Evolutionary conservation across 2,888 invertebrate genomes (phyloP), one percentile per base, ranked within the genome.

Genomic region (Ormyrus nitidulus): DNA sequence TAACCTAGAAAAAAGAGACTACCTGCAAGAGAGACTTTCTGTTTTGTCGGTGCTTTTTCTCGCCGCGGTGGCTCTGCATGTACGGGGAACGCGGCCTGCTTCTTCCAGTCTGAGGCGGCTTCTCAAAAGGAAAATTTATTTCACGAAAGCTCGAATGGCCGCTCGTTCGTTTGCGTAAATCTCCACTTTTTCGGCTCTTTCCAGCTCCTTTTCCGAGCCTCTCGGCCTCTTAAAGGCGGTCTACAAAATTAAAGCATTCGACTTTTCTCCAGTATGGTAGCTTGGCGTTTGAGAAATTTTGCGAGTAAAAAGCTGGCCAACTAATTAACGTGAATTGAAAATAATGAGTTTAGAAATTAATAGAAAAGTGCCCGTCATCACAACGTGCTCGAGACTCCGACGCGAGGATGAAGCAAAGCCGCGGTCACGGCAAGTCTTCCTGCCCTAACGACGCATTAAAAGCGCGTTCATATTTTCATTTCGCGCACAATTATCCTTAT

Each of bases 1-100:
- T 70, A 79, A 75, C 75, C 79, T 53, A 75, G 61, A 79, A 75
- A 79, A 51, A 70, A 75, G 48, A 54, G 11, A 48, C 8, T 6
- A 71, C 19, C 72, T 46, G 46, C 9, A 8, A 11, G 19, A 53
- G 72, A 56, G 9, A 61, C 49, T 71, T 34, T 62, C 34, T 61
- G 46, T 10, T 51, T 13, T 51, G 19, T 34, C 6, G 53, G 34
- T 9, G 48, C 46, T 65, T 49, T 51, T 5, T 8, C 19, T 19
- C 10, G 7, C 34, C 53, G 53, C 1, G 6, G 34, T 34, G 34
- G 34, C 19, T 7, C 19, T 11, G 34, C 54, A 44, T 56, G 51
- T 59, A 58, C 13, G 58, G 34, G 48, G 10, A 56, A 34, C 34
- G 34, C 34, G 34, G 34, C 34, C 34, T 34, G 34, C 34, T 34